phyloP scores from a whole-genome alignment of 2,888 invertebrate genomes.

The Ametastegia equiseti region DNA sequence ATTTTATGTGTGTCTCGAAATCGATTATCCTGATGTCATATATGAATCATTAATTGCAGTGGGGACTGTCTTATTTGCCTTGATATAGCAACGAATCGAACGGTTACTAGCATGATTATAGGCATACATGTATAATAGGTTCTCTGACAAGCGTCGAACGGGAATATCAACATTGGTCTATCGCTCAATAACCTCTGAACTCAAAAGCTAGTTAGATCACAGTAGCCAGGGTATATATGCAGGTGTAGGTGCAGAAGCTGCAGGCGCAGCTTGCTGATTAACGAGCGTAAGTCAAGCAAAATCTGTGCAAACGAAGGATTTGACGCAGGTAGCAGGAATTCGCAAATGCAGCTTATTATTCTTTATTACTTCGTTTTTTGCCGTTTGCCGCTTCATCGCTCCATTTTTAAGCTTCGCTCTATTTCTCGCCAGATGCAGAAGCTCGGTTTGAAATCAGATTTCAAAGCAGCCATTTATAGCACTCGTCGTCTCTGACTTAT shows the following conservation, averaged over 20 bases:
- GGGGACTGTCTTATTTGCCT: background rate
- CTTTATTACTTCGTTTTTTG: background rate
- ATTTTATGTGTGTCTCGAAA: too few species aligned
- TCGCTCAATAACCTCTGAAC: constrained; percentile 20
- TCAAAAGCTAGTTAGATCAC: background rate
- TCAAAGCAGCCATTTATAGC: background rate
- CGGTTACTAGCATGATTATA: background rate
- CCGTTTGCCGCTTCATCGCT: constrained; percentile 10
- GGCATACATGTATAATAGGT: background rate
- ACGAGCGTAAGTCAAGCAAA: background rate
- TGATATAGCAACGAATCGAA: background rate
- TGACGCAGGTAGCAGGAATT: constrained; percentile 2
- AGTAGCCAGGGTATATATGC: background rate
- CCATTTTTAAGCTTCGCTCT: background rate
- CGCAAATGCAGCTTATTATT: constrained; percentile 16
- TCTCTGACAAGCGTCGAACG: background rate
- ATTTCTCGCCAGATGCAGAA: background rate
- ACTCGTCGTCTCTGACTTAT: background rate
- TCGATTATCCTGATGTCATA: too few species aligned
- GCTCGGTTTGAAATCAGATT: constrained; percentile 6
- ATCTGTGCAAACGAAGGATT: constrained; percentile 29
- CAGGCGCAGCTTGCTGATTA: background rate
- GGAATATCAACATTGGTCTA: background rate
- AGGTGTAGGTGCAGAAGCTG: background rate
- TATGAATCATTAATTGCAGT: background rate